Evolutionary conservation across 1,140 invertebrate species (phyloP), one percentile per base, ranked within the genome.

Genomic region (Cyclargus thomasi): DNA sequence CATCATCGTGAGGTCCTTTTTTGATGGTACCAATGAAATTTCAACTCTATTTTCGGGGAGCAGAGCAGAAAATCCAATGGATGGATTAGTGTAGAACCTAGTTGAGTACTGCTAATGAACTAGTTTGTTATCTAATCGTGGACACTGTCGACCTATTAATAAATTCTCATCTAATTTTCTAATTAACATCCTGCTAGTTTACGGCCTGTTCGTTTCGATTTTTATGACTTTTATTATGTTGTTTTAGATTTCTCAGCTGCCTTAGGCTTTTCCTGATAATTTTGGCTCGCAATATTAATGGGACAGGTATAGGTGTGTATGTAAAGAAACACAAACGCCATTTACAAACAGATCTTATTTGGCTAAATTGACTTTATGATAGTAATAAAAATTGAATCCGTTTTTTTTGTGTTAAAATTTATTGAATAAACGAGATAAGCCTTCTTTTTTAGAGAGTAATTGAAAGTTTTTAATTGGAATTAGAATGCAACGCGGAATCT

Each of bases 51-150:
- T 47, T 23, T 47, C 16, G 2, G 7, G 55, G 17, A 21, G 4
- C 3, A 20, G 18, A 62, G 53, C 62, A 53, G 14, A 66, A 11
- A 59, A 36, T 16, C 29, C 53, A 4, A 20, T 36, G 17, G 55
- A 55, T 63, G 68, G 29, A 18, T 47, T 35, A 62, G 62, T 62
- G 62, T 68, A 36, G 64, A 78, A 72, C 64, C 74, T 70, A 71
- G 76, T 79, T 80, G 75, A 74, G 77, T 69, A 72, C 77, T 67
- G 74, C 79, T 83, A 86, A 86, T 85, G 80, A 80, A 83, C 82
- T 83, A 86, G 83, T 88, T 86, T 88, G 81, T 86, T 86, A 88
- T 88, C 86, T 88, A 85, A 86, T 85, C 84, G 82, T 76, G 62
- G 79, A 86, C 79, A 86, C 82, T 74, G 75, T 74, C 73, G 77